Evolutionary conservation across 2,113 vertebrate species (phyloP).

Genomic region (Pterocles gutturalis): DNA sequence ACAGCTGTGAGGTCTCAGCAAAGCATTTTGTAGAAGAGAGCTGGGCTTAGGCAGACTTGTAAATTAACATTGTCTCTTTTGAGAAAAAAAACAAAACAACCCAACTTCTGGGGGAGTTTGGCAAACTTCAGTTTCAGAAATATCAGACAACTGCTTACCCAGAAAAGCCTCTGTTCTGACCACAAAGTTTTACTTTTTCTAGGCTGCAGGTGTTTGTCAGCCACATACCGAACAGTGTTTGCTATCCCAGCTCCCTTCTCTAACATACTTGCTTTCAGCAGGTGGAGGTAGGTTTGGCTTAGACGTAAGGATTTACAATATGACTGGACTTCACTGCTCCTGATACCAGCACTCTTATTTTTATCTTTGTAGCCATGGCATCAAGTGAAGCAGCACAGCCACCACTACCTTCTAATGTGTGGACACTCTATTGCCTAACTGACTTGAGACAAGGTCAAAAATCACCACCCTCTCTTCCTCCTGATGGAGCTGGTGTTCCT

Average conservation of each 20-base stretch:
- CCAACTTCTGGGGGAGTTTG: not conserved
- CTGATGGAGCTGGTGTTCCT: slow-evolving; percentile 15
- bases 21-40: not conserved
- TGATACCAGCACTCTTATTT: slow-evolving; percentile 48
- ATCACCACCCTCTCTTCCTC: slow-evolving; percentile 36
- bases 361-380: slow-evolving; percentile 71
- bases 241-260: not conserved
- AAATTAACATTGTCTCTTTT: not conserved
- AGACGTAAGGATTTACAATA: not conserved
- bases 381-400: slow-evolving; percentile 67
- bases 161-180: not conserved
- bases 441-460: slow-evolving; percentile 67
- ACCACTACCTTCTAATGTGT: slow-evolving; percentile 65
- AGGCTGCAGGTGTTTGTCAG: not conserved
- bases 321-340: slow-evolving; percentile 43
- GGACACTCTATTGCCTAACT: slow-evolving; percentile 72
- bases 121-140: not conserved
- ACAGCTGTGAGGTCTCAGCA: not conserved
- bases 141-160: not conserved
- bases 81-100: not conserved
- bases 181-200: not conserved
- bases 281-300: not conserved
- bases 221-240: not conserved
- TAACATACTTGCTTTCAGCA: slow-evolving; percentile 38
- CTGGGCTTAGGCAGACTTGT: not conserved